Percentiles rank a stretch among this genome's conserved stretches.
phyloP scores from a whole-genome alignment of 2,797 vertebrate genomes.

The Champsocephalus gunnari region DNA sequence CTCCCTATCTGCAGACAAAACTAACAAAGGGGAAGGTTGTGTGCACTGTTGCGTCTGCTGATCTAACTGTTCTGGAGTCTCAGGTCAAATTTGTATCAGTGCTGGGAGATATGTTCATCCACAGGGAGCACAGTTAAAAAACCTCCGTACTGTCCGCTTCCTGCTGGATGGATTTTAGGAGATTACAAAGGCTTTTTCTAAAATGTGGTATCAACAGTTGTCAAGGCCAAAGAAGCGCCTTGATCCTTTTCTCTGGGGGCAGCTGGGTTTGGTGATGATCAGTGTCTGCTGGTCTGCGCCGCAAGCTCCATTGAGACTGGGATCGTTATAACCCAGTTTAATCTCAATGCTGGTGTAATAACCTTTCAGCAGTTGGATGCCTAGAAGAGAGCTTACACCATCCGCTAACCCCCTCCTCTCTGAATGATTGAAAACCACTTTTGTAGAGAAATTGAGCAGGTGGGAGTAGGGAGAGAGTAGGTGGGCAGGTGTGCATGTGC shows the following conservation, averaged over 20 bases:
- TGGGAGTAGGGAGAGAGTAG: constrained; percentile 11
- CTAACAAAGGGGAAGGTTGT: constrained; percentile 8
- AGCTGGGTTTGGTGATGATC: constrained; percentile 36
- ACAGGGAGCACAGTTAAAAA: constrained; percentile 9
- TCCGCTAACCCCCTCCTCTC: background rate
- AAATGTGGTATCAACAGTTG: constrained; percentile 14
- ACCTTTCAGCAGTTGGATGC: constrained; percentile 34
- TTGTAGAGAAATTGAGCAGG: constrained; percentile 5
- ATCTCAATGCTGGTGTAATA: constrained; percentile 61
- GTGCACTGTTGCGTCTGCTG: background rate
- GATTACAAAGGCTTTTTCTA: constrained; percentile 12
- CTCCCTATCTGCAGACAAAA: constrained; percentile 9
- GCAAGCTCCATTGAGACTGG: constrained; percentile 51
- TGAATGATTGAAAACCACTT: constrained; percentile 51
- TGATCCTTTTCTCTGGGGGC: constrained; percentile 3
- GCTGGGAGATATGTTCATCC: constrained; percentile 19
- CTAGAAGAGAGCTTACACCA: constrained; percentile 30
- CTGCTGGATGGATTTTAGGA: constrained; percentile 7
- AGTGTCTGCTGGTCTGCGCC: constrained; percentile 23
- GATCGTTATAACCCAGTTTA: constrained; percentile 67
- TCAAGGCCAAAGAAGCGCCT: constrained; percentile 8
- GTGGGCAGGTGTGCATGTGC: constrained; percentile 1
- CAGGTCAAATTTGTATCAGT: constrained; percentile 1
- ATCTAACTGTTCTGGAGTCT: background rate
- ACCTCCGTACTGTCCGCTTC: constrained; percentile 4